Evolutionary conservation across 1,140 invertebrate genomes (phyloP).

Genomic region (Lasioglossum baleicum): DNA sequence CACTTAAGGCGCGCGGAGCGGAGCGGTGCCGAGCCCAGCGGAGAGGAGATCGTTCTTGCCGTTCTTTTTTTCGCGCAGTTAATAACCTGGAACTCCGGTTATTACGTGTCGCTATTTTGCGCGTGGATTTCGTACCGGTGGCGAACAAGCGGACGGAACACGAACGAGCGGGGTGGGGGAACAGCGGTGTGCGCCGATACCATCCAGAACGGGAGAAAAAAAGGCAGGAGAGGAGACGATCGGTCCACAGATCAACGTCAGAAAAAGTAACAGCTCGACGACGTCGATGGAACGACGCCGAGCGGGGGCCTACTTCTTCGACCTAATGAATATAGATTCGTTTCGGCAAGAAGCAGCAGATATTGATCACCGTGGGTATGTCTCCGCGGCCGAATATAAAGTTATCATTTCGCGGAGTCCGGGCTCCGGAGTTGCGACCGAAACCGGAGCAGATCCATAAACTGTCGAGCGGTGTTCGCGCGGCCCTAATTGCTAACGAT

Average conservation of each 20-base stretch:
- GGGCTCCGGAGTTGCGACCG: neutral
- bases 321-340: slow-evolving; percentile 64
- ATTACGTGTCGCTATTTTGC: slow-evolving; percentile 13
- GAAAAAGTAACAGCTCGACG: slow-evolving; percentile 46
- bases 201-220: neutral
- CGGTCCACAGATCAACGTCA: slow-evolving; percentile 37
- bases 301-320: slow-evolving; percentile 42
- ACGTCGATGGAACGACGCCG: slow-evolving; percentile 53
- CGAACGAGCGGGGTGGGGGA: neutral
- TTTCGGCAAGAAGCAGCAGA: slow-evolving; percentile 52
- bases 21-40: no score
- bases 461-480: no score
- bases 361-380: slow-evolving; percentile 58
- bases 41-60: no score
- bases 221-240: neutral
- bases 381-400: slow-evolving; percentile 55
- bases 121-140: slow-evolving; percentile 3
- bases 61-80: neutral
- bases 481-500: slow-evolving; percentile 24
- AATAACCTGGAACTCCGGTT: slow-evolving; percentile 6
- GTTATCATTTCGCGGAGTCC: slow-evolving; percentile 50
- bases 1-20: neutral
- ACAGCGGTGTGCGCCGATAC: neutral
- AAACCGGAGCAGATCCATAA: neutral
- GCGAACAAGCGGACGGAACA: neutral